Evolutionary conservation across 2,797 vertebrate genomes (phyloP).

Genomic region (Mareca strepera): DNA sequence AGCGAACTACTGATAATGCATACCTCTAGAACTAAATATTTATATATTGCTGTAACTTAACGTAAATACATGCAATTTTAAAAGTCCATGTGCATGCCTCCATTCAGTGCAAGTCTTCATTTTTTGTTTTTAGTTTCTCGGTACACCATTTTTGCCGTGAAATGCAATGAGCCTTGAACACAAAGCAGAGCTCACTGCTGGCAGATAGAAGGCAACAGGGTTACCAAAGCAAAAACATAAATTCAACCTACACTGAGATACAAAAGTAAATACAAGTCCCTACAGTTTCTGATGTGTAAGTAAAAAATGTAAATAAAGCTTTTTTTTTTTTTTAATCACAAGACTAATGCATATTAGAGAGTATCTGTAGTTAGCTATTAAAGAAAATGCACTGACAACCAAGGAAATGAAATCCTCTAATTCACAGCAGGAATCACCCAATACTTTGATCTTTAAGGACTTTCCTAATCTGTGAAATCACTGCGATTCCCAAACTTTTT

Average conservation of each 20-base stretch:
- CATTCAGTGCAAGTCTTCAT: background rate
- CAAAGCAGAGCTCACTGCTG: background rate
- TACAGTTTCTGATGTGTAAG: background rate
- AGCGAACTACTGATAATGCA: background rate
- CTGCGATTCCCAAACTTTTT: background rate
- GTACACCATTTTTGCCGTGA: background rate
- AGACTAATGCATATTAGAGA: background rate
- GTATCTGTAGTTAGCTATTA: background rate
- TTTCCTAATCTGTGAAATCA: background rate
- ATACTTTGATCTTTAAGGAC: background rate
- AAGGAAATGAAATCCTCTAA: background rate
- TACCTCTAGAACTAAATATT: background rate
- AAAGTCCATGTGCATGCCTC: background rate
- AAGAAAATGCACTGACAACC: background rate
- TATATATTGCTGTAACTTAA: background rate
- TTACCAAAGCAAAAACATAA: background rate
- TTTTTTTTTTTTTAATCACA: background rate
- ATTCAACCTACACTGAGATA: background rate
- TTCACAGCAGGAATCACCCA: background rate
- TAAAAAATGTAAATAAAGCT: background rate
- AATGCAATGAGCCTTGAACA: background rate
- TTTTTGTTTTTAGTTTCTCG: background rate
- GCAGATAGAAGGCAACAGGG: background rate
- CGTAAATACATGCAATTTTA: background rate
- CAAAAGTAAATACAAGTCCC: background rate